phyloP scores from a whole-genome alignment of 1,140 invertebrate genomes.

The Panulirus ornatus region DNA sequence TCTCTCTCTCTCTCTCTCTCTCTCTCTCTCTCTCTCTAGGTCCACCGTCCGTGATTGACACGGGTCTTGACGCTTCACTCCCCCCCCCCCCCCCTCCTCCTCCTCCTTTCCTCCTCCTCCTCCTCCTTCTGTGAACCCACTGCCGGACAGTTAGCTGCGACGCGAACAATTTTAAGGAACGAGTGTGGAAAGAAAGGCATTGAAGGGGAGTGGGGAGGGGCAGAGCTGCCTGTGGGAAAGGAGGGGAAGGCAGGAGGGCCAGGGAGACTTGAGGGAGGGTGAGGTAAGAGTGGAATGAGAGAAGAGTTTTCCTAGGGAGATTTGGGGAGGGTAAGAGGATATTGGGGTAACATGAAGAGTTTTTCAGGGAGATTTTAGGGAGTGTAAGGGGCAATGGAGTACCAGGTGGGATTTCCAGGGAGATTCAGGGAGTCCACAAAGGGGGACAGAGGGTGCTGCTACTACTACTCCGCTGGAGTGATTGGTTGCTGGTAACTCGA shows the following conservation, averaged over 20 bases:
- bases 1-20: neutral
- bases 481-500: too few species aligned
- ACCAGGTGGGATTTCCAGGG: too few species aligned
- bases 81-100: neutral
- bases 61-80: neutral
- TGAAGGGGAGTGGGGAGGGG: too few species aligned
- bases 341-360: neutral
- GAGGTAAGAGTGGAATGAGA: neutral
- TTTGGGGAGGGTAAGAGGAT: neutral
- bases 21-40: neutral
- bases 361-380: slow-evolving; percentile 4
- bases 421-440: too few species aligned
- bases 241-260: neutral
- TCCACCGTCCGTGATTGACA: too few species aligned
- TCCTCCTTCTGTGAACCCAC: neutral
- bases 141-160: neutral
- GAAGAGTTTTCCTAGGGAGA: neutral
- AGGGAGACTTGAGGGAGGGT: neutral
- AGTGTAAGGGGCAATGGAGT: neutral
- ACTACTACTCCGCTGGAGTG: too few species aligned
- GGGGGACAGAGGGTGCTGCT: too few species aligned
- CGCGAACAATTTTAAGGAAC: slow-evolving; percentile 15
- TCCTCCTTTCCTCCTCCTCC: neutral
- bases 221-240: too few species aligned
- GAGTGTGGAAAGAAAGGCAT: neutral